Evolutionary conservation across 1,140 invertebrate species (phyloP).

Genomic region (Mesaphorura yosii): DNA sequence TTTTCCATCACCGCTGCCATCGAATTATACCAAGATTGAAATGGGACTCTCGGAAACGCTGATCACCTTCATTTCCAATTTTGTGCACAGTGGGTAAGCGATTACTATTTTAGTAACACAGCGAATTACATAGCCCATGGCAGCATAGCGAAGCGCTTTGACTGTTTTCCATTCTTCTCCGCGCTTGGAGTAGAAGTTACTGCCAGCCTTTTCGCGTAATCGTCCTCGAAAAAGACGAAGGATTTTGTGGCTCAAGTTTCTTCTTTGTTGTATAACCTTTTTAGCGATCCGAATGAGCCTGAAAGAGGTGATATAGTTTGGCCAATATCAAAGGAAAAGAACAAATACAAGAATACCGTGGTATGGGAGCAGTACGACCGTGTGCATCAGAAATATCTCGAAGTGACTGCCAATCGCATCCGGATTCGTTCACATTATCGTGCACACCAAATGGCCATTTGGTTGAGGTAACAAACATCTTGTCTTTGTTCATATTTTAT

Average conservation of each 20-base stretch:
- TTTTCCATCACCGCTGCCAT: constrained; percentile 48
- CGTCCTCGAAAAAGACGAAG: no score
- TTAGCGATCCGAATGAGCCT: constrained; percentile 76
- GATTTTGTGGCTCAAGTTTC: no score
- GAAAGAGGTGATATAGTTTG: constrained; percentile 56
- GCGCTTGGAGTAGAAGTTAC: no score
- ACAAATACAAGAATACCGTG: constrained; percentile 65
- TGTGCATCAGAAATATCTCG: constrained; percentile 79
- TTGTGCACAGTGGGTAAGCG: constrained; percentile 85
- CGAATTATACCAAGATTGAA: constrained; percentile 70
- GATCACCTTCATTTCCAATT: constrained; percentile 78
- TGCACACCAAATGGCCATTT: constrained; percentile 79
- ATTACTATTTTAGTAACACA: no score
- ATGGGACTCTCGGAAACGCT: constrained; percentile 69
- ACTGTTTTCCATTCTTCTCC: no score
- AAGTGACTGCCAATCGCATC: constrained; percentile 59
- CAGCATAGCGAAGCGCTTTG: no score
- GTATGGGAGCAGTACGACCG: constrained; percentile 84
- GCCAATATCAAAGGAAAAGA: constrained; percentile 64
- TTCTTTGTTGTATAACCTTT: no score
- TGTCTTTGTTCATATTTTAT: no score
- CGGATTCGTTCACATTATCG: constrained; percentile 71
- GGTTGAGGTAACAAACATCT: constrained; percentile 56
- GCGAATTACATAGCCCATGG: no score
- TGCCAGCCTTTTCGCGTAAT: no score